phyloP scores from a whole-genome alignment of 2,113 vertebrate species.

The Butastur rufipennis region DNA sequence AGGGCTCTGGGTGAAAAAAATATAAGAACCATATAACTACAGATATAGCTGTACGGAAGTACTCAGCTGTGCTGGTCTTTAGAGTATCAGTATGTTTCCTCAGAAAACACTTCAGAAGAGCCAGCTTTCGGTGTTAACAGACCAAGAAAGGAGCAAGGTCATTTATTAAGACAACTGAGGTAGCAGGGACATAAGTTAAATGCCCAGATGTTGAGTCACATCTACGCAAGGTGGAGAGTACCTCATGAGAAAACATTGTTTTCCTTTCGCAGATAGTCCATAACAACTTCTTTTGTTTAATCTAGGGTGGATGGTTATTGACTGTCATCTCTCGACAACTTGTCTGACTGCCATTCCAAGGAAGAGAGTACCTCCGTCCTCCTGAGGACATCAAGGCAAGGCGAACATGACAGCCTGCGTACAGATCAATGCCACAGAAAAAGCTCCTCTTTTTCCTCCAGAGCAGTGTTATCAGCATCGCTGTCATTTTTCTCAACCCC shows the following conservation, averaged over 20 bases:
- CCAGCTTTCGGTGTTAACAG: background rate
- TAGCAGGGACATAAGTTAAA: background rate
- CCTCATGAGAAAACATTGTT: background rate
- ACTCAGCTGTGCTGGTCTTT: background rate
- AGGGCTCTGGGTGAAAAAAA: background rate
- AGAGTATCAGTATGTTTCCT: background rate
- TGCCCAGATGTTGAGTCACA: fast-evolving
- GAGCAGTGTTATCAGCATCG: background rate
- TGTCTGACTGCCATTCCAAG: background rate
- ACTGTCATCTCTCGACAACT: background rate
- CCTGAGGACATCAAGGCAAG: background rate
- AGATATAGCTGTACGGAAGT: background rate
- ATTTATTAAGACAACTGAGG: background rate
- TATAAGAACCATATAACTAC: background rate
- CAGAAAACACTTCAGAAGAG: background rate
- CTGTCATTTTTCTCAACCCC: background rate
- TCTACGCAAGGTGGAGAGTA: background rate
- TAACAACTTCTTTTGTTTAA: constrained; percentile 22
- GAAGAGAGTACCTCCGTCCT: background rate
- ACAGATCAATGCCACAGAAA: constrained; percentile 11
- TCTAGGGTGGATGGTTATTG: background rate
- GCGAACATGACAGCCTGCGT: background rate
- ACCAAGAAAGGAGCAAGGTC: background rate
- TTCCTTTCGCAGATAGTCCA: background rate
- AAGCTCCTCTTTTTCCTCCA: constrained; percentile 15